Evolutionary conservation across 2,113 vertebrate genomes (phyloP), one percentile per base, ranked within the genome.

Genomic region (Loxodonta africana): DNA sequence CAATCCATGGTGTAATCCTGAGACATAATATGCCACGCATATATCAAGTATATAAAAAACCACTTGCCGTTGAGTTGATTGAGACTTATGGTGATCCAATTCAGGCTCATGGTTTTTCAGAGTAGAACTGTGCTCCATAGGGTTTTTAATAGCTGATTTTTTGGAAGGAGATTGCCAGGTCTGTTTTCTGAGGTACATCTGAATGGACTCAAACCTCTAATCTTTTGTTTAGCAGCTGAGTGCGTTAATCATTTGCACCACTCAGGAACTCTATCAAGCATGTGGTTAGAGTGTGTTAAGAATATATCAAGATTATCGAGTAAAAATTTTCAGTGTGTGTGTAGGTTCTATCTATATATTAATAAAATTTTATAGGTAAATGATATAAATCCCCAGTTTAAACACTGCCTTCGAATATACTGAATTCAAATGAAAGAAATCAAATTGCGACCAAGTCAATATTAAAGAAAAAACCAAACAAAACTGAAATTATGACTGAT

Each of bases 381-480:
- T 90, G 62, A 65, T 62, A 4, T 82, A 73, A 93, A 23, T 89
- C 69, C 33, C 57, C 71, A 74, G 1, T 91, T 83, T 71, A 95
- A 63, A 90, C 33, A 44, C 6, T 90, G 33, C 28, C 44, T 46
- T 92, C 80, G 15, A 94, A 78, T 76, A 76, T 86, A 67, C 37
- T 94, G 3, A 51, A 67, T 86, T 90, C 28, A 91, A 76, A 85
- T 82, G 57, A 96, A 88, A 48, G 48, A 57, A 92, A 41, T 93
- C 69, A 95, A 51, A n/a, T 95, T 92, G 2, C 60, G 88, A 84
- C 15, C 53, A 88, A 77, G 69, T 83, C 86, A 73, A 91, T 53
- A 74, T 28, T 87, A 67, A 41, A 62, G 69, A 92, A 62, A 63
- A 48, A 74, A 73, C 46, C 53, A n/a, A 67, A 51, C 60, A 71